Conservation (phyloP, 2,797 vertebrate species). For the Sebastes baramenuke region DNA sequence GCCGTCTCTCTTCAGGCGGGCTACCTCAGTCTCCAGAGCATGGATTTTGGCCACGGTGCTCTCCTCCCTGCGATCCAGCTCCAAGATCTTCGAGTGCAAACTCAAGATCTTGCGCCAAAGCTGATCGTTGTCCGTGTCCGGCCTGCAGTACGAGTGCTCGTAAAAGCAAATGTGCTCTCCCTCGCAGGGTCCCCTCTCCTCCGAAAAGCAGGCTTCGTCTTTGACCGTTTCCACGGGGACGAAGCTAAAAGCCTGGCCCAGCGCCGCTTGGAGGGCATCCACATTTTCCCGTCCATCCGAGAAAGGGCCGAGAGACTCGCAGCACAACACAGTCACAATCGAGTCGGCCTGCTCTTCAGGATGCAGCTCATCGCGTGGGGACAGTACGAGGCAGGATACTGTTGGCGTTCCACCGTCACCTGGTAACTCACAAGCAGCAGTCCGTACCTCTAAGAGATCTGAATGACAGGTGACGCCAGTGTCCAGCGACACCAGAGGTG, state of each 20-base stretch:
- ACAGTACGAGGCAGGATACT: neutral
- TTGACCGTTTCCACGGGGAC: constrained; percentile 41
- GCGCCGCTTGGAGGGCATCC: constrained; percentile 31
- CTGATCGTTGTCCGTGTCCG: constrained; percentile 82
- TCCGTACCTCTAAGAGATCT: constrained; percentile 13
- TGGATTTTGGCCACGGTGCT: constrained; percentile 84
- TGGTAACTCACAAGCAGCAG: constrained; percentile 2
- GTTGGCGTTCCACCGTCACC: neutral
- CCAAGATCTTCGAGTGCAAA: constrained; percentile 86
- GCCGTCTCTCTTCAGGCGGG: constrained; percentile 82
- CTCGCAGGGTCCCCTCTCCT: constrained; percentile 40
- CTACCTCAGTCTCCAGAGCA: constrained; percentile 83
- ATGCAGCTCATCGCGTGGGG: neutral
- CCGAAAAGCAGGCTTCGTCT: constrained; percentile 9
- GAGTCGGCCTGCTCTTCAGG: constrained; percentile 30
- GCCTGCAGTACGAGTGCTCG: constrained; percentile 89
- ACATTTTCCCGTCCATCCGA: neutral
- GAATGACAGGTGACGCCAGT: neutral
- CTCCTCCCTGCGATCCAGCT: constrained; percentile 85
- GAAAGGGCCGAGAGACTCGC: constrained; percentile 16
- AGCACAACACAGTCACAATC: constrained; percentile 37
- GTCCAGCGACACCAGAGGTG: neutral
- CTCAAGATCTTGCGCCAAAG: constrained; percentile 88
- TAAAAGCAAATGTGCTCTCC: constrained; percentile 56
- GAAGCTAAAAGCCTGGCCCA: constrained; percentile 46